Conservation (phyloP, 2,797 vertebrate genomes). For the Pogonophryne albipinna region DNA sequence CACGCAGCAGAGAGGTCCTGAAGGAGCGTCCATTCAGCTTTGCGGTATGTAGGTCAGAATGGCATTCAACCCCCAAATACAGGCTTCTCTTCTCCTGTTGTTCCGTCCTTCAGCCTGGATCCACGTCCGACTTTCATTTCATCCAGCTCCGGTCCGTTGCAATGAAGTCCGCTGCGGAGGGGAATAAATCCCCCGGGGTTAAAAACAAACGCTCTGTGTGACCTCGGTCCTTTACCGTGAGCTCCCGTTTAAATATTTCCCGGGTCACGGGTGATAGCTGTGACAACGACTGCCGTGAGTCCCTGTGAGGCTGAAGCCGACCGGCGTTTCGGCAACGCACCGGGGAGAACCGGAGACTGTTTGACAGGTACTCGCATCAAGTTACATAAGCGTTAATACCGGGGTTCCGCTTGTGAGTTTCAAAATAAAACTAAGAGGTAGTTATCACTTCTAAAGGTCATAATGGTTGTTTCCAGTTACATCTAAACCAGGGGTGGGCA, state of each 20-base stretch:
- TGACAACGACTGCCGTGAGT: not conserved
- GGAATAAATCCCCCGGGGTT: not conserved
- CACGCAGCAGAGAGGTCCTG: slow-evolving; percentile 19
- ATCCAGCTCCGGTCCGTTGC: slow-evolving; percentile 24
- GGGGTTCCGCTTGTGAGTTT: slow-evolving; percentile 27
- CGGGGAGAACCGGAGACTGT: not conserved
- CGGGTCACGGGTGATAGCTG: fast-evolving
- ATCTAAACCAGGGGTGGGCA: not conserved
- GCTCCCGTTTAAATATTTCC: slow-evolving; percentile 7
- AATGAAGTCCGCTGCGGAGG: slow-evolving; percentile 33
- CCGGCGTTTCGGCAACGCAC: slow-evolving; percentile 48
- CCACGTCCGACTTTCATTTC: slow-evolving; percentile 27
- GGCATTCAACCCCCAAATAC: slow-evolving; percentile 27
- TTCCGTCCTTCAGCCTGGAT: slow-evolving; percentile 41
- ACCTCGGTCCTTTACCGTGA: slow-evolving; percentile 17
- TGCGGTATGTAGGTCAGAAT: slow-evolving; percentile 74
- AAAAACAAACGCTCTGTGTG: not conserved
- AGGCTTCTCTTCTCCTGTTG: slow-evolving; percentile 25
- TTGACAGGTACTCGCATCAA: slow-evolving; percentile 59
- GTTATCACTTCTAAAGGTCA: not conserved
- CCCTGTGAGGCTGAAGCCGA: not conserved
- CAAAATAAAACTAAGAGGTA: slow-evolving; percentile 34
- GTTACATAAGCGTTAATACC: fast-evolving
- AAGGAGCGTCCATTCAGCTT: slow-evolving; percentile 34
- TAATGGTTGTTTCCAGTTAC: not conserved